Evolutionary conservation across 2,113 vertebrate genomes (phyloP), one percentile per base, ranked within the genome.

Genomic region (Eudyptes chrysolophus): DNA sequence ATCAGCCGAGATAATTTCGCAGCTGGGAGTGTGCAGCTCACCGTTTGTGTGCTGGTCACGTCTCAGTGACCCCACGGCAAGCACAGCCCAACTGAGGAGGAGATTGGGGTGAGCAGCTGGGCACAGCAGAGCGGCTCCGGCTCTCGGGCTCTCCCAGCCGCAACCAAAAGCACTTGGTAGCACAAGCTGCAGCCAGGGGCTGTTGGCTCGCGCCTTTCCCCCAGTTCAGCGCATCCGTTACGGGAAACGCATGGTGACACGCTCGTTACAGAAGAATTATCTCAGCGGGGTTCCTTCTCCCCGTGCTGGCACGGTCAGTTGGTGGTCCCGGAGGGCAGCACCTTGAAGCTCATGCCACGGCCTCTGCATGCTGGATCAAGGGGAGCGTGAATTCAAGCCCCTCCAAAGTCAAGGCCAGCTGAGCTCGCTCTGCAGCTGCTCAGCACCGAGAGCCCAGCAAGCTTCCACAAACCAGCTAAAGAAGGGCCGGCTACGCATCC

Each of bases 291-390:
- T 0, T 69, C 54, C 52, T 51, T 24, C 65, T 78, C 51, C 46
- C 55, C 10, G 1, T 1, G 10, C 42, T 16, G 2, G 32, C 2
- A 0, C 4, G 0, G 40, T 49, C 76, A 84, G 57, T 32, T 14
- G 3, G 8, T 7, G 29, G 70, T 11, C 51, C 77, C 1, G 0
- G 55, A 32, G 4, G 7, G 27, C 40, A 64, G 68, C 9, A 2
- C 38, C 69, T 8, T 1, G 19, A 15, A 4, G 4, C 20, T 79
- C 32, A 13, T 1, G 3, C 2, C 42, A 13, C 1, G 0, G 30
- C 42, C 52, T 1, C 42, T 4, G 22, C 2, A 0, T 4, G 46
- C 54, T 0, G 4, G 34, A 5, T 5, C 21, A 19, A 10, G 18
- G 20, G 22, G 21, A 68, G 38, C n/a, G 26, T 5, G 11, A 68